These are phyloP conservation scores for Coendou prehensilis DNA, from an alignment of 2,797 vertebrate genomes.

Conservation along the genomic window DNA sequence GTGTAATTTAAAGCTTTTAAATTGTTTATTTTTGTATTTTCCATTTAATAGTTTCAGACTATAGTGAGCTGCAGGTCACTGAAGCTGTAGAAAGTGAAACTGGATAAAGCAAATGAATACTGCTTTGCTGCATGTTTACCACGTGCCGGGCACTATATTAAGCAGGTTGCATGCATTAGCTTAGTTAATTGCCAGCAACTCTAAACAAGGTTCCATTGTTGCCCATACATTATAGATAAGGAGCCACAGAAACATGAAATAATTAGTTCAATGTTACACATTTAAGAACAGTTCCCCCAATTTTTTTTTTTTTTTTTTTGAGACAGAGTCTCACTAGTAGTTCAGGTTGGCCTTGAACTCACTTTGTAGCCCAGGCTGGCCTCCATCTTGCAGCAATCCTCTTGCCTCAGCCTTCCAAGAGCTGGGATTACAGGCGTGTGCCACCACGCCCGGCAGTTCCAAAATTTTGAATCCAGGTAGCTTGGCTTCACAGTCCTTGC, in stretches of 20 bases:
- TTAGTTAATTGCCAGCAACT: background rate
- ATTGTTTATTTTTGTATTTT: conserved; percentile 25
- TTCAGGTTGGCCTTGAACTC: no score
- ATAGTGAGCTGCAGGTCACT: background rate
- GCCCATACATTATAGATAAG: background rate
- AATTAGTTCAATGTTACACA: background rate
- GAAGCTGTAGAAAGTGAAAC: background rate
- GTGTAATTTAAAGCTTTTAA: background rate
- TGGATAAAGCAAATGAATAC: background rate
- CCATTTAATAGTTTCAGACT: background rate
- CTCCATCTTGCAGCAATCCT: no score
- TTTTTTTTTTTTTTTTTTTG: no score
- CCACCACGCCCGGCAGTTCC: background rate
- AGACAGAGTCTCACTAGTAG: no score
- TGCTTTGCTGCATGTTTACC: background rate
- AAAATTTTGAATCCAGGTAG: background rate
- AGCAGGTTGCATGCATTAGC: background rate
- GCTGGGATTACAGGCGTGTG: no score
- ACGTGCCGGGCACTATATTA: background rate
- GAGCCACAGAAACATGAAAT: background rate
- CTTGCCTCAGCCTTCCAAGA: no score
- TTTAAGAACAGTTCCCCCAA: background rate
- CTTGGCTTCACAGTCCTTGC: background rate
- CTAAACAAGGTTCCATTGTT: background rate
- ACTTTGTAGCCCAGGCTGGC: no score